Base-by-base conservation (phyloP, 2,888 invertebrate species). In the Iselma pallidipennis region DNA sequence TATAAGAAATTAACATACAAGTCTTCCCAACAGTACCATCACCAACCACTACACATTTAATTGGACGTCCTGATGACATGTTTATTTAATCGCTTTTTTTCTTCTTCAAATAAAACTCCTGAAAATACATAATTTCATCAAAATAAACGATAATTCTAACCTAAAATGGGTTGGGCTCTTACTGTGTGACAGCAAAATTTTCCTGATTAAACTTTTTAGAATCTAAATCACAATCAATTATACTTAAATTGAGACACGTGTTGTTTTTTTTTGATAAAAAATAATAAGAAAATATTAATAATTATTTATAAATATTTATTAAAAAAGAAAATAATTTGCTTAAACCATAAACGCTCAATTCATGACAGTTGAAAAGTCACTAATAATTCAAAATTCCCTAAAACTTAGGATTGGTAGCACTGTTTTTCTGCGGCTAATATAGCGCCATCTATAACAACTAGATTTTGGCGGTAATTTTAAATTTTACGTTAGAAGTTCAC, bases 21-120 rank as follows among this genome's bases (percentile, higher is more conserved):
- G 95, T 95, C 85, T 95, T 95, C 76, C 95, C 95, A 68, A 95
- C 95, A 54, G 95, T 94, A 74, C 95, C 95, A 84, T 95, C 95
- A 69, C 94, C 95, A 71, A 95, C 94, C 60, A 94, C 94, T 74
- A 94, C 94, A 85, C 94, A 94, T 82, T 95, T 95, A 80, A 94
- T 94, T 73, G 94, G 94, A 82, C 94, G 89, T 82, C 94, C 94
- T 82, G 91, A 94, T 87, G 96, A 96, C 92, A 95, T 96, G 77
- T 67, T 75, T 70, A 59, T 53, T 55, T n/a, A n/a, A n/a, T n/a
- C n/a, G n/a, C n/a, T n/a, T n/a, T n/a, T n/a, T n/a, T n/a, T n/a
- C n/a, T 37, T 62, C 50, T 52, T 49, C 59, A 28, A 16, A 60
- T 60, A 59, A 42, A 54, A 55, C 33, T 56, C 60, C 55, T 57